A percentile compares a stretch with the other conserved stretches of the same genome.
Evolutionary conservation across 2,113 vertebrate species (phyloP).

Genomic region (Carassius carassius): DNA sequence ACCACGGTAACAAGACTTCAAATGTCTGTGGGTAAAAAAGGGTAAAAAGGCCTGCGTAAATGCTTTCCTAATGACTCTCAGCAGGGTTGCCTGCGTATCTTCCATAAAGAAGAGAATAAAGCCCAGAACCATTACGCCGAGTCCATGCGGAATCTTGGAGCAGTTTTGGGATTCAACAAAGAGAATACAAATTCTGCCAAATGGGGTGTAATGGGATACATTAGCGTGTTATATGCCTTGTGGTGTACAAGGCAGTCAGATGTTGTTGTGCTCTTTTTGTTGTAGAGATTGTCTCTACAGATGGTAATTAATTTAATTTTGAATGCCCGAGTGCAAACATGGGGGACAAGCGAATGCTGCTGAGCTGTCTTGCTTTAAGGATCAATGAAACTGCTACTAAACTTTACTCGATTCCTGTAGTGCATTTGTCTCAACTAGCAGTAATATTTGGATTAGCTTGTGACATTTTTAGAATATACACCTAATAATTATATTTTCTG

Average conservation of each 20-base stretch:
- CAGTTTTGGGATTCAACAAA: constrained; percentile 73
- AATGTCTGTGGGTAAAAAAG: constrained; percentile 71
- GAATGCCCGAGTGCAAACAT: constrained; percentile 48
- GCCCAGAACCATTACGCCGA: constrained; percentile 72
- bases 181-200: constrained; percentile 75
- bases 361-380: constrained; percentile 22
- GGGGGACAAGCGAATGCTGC: constrained; percentile 31
- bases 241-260: constrained; percentile 75
- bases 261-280: constrained; percentile 64
- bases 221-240: constrained; percentile 77
- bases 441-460: not conserved
- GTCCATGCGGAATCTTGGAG: constrained; percentile 71
- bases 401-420: not conserved
- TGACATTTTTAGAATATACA: not conserved
- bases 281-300: constrained; percentile 56
- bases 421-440: not conserved
- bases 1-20: constrained; percentile 41
- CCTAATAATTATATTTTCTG: not conserved
- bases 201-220: constrained; percentile 78
- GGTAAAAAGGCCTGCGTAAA: constrained; percentile 65
- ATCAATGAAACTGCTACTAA: not conserved
- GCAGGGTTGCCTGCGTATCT: constrained; percentile 73
- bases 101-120: constrained; percentile 75
- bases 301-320: constrained; percentile 63
- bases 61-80: constrained; percentile 77